These are phyloP conservation scores for Coleophora deauratella DNA, from an alignment of 2,888 invertebrate genomes.

Conservation along the genomic window DNA sequence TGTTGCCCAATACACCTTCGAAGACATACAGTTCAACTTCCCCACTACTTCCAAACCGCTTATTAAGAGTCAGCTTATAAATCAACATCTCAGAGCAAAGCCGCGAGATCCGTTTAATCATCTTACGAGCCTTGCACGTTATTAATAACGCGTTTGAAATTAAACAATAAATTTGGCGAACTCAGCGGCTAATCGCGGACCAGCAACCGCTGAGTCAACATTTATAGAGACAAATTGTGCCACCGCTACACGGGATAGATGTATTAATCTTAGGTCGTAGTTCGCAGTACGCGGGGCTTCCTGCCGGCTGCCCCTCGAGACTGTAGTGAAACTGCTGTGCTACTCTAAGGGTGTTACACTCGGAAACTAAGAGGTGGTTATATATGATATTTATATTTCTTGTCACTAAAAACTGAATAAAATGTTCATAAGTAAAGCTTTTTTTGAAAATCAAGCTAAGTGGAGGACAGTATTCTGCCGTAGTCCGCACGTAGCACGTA, in stretches of 20 bases:
- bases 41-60: conserved; percentile 39
- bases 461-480: too few species aligned
- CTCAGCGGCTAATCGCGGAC: conserved; percentile 58
- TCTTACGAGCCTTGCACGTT: conserved; percentile 57
- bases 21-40: conserved; percentile 12
- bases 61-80: conserved; percentile 51
- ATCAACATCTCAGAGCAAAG: conserved; percentile 61
- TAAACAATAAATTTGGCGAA: conserved; percentile 70
- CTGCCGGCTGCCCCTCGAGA: conserved; percentile 26
- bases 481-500: too few species aligned
- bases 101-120: conserved; percentile 69
- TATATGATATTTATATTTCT: too few species aligned
- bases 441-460: too few species aligned
- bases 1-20: too few species aligned
- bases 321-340: conserved; percentile 7
- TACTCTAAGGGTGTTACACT: too few species aligned
- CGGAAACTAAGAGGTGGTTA: too few species aligned
- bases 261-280: conserved; percentile 64
- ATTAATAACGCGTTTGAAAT: conserved; percentile 72
- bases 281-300: conserved; percentile 36
- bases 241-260: conserved; percentile 63
- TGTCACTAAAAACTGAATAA: too few species aligned
- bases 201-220: conserved; percentile 67
- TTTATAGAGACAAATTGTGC: conserved; percentile 75
- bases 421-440: too few species aligned